These are phyloP conservation scores for Cheilosia variabilis DNA, from an alignment of 2,888 invertebrate genomes.

Conservation along the genomic window DNA sequence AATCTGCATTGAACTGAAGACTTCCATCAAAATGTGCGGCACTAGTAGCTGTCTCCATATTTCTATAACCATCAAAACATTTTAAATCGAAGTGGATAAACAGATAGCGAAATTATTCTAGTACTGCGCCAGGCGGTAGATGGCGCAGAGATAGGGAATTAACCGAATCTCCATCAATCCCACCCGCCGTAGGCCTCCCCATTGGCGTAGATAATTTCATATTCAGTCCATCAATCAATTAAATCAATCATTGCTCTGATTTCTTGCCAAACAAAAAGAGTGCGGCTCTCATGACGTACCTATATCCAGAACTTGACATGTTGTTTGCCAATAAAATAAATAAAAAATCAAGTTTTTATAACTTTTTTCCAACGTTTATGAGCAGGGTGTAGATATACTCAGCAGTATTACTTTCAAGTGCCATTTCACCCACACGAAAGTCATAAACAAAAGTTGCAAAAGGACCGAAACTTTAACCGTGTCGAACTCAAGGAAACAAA, in stretches of 20 bases:
- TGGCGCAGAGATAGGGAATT: too few species aligned
- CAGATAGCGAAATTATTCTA: too few species aligned
- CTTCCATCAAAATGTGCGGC: too few species aligned
- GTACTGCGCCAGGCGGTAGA: too few species aligned
- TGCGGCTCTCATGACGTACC: background rate
- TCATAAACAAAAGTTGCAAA: slow-evolving; percentile 39
- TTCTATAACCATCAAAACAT: too few species aligned
- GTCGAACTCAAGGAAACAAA: slow-evolving; percentile 15
- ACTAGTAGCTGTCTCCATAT: too few species aligned
- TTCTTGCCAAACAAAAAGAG: background rate
- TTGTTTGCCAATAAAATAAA: slow-evolving; percentile 11
- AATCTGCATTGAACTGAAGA: too few species aligned
- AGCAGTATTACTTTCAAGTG: background rate
- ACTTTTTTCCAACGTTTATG: background rate
- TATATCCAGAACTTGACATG: background rate
- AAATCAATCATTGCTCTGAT: slow-evolving; percentile 33
- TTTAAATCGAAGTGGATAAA: too few species aligned
- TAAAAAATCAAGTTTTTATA: background rate
- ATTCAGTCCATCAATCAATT: background rate
- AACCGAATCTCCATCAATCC: background rate
- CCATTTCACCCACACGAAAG: slow-evolving; percentile 3
- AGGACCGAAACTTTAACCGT: slow-evolving; percentile 26
- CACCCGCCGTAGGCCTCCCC: background rate
- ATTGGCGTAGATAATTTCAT: background rate
- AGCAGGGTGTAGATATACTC: background rate